Evolutionary conservation across 2,888 invertebrate genomes (phyloP), one percentile per base, ranked within the genome.

Genomic region (Drosophila subquinaria): DNA sequence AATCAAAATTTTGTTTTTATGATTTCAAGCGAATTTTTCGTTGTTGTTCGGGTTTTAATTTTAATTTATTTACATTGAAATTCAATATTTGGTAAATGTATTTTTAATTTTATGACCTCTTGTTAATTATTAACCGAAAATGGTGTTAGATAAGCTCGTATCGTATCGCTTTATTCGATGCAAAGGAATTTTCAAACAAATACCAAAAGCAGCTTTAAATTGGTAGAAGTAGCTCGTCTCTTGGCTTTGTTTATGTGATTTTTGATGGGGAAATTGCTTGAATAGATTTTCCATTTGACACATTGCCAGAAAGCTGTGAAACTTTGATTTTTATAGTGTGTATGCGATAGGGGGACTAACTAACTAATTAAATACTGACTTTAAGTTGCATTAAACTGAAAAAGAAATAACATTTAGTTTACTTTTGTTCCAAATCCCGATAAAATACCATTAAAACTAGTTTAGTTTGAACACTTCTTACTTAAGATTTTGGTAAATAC

Each of bases 11-110:
- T 77, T 63, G 69, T 62, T 84, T 90, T 90, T 89, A 90, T 89
- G 86, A 83, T 84, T 90, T 90, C 90, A 71, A 61, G 83, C 87
- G 90, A 89, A 89, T 83, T 87, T 78, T 60, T 65, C 67, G 50
- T 72, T 69, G 66, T 63, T 65, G 66, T 47, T 23, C 64, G 36
- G 53, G 11, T 60, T 72, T 88, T 74, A 69, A 68, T 76, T 86
- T 84, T 52, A 81, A 84, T 88, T 86, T 89, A 86, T 87, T 90
- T 90, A 88, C 86, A 85, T 87, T 90, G 90, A 90, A 90, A 90
- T 90, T 90, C 85, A 90, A 90, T 90, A 90, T 90, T 90, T 87
- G 82, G 73, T 90, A 77, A 82, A 87, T 87, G 85, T 79, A 70
- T 83, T 83, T 87, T 87, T 76, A 80, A 78, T 79, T 82, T 85